Conservation (phyloP, 2,888 invertebrate genomes). For the Lepidochrysops patricia region DNA sequence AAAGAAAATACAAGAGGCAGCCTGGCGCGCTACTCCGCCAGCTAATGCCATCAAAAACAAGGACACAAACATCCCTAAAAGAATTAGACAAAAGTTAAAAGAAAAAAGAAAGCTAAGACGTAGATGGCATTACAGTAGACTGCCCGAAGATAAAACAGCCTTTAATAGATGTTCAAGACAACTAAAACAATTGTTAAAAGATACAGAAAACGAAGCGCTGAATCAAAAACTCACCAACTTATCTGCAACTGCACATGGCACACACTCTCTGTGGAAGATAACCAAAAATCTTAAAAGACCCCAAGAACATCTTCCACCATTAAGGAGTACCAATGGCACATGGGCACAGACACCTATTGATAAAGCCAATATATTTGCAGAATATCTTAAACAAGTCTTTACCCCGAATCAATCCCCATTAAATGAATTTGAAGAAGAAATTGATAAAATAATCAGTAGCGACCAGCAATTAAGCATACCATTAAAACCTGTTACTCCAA, state of each 20-base stretch:
- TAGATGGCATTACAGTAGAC: too few species aligned
- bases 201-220: too few species aligned
- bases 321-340: not conserved
- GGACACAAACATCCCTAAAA: too few species aligned
- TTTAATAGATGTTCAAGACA: too few species aligned
- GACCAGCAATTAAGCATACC: constrained; percentile 5
- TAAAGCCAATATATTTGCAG: not conserved
- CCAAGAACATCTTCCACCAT: not conserved
- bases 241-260: not conserved
- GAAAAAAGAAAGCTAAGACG: too few species aligned
- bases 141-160: too few species aligned
- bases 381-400: constrained; percentile 8
- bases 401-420: not conserved
- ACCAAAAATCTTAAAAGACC: constrained; percentile 22
- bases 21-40: too few species aligned
- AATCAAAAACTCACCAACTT: not conserved
- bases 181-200: too few species aligned
- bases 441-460: not conserved
- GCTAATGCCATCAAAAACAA: too few species aligned
- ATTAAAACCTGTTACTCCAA: not conserved
- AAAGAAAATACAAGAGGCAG: not conserved
- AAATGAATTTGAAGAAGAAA: not conserved
- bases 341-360: not conserved
- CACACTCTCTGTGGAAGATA: constrained; percentile 23
- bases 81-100: too few species aligned